Percentiles rank a stretch among this genome's conserved stretches.
Evolutionary conservation across 2,113 vertebrate genomes (phyloP).

Genomic region (Lycaon pictus): DNA sequence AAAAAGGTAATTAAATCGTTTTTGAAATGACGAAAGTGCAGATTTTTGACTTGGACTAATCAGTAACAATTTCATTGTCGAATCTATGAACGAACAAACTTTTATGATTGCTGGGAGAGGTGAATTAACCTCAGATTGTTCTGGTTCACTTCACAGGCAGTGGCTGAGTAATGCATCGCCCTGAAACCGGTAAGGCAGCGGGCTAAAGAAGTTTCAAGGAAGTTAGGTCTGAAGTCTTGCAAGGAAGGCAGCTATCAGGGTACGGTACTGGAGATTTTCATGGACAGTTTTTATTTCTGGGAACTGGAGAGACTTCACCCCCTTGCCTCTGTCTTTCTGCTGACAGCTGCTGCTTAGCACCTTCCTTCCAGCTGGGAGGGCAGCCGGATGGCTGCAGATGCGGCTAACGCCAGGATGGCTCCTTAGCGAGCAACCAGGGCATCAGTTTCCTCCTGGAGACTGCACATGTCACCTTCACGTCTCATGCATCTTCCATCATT

Average conservation of each 20-base stretch:
- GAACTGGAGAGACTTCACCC: background rate
- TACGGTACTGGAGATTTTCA: background rate
- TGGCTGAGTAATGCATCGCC: constrained; percentile 60
- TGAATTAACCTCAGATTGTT: constrained; percentile 72
- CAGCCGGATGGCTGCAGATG: constrained; percentile 20
- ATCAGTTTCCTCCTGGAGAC: constrained; percentile 71
- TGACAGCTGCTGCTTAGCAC: constrained; percentile 82
- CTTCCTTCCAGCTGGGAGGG: constrained; percentile 77
- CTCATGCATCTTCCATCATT: constrained; percentile 58
- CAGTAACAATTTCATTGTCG: constrained; percentile 71
- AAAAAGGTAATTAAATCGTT: constrained; percentile 79
- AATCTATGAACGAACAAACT: constrained; percentile 73
- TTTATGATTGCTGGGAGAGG: constrained; percentile 70
- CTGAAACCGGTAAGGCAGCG: constrained; percentile 68
- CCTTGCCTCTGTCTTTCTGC: constrained; percentile 60
- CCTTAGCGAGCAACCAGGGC: constrained; percentile 61
- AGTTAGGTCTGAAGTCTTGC: constrained; percentile 69
- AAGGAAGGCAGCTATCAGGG: constrained; percentile 10
- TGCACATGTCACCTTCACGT: background rate
- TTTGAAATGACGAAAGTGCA: constrained; percentile 70
- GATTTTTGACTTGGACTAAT: constrained; percentile 74
- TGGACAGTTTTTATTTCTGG: constrained; percentile 74
- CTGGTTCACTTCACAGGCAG: constrained; percentile 63
- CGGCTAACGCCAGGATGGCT: background rate
- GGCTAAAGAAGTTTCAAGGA: constrained; percentile 75